Evolutionary conservation across 2,888 invertebrate species (phyloP).

Genomic region (Drosophila leonis): DNA sequence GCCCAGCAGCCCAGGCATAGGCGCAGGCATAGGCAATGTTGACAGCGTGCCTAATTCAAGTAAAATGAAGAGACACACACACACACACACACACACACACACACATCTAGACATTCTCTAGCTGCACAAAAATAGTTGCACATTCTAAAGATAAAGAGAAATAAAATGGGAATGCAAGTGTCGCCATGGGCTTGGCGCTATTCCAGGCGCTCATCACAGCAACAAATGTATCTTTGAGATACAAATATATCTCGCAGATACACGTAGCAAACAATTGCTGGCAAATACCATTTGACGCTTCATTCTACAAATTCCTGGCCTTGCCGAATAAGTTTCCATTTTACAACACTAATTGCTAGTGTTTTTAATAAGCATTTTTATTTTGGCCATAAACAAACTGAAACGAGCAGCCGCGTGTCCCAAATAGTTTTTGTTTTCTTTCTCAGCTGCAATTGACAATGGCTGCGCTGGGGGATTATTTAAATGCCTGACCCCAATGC

Average conservation of each 20-base stretch:
- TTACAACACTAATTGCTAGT: constrained; percentile 53
- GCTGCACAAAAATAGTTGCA: constrained; percentile 66
- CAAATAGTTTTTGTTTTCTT: constrained; percentile 35
- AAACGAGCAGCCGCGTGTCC: constrained; percentile 22
- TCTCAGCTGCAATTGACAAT: constrained; percentile 33
- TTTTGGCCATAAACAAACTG: constrained; percentile 14
- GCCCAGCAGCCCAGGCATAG: constrained; percentile 40
- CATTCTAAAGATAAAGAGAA: constrained; percentile 58
- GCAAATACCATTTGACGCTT: constrained; percentile 54
- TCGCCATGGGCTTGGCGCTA: constrained; percentile 63
- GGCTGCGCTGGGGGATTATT: constrained; percentile 34
- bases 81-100: constrained; percentile 13
- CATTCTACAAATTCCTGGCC: constrained; percentile 32
- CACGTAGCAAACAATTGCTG: constrained; percentile 7
- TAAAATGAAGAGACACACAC: constrained; percentile 40
- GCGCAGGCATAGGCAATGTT: constrained; percentile 28
- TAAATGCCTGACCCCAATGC: constrained; percentile 47
- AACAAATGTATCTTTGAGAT: constrained; percentile 41
- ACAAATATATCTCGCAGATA: constrained; percentile 35
- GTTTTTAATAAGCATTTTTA: constrained; percentile 31
- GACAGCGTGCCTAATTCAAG: constrained; percentile 70
- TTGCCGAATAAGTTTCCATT: no score
- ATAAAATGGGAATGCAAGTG: constrained; percentile 53
- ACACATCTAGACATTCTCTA: constrained; percentile 40
- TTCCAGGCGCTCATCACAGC: constrained; percentile 49